These are phyloP conservation scores for Tonatia bakeri DNA, from an alignment of 2,113 vertebrate species.

Conservation along the genomic window DNA sequence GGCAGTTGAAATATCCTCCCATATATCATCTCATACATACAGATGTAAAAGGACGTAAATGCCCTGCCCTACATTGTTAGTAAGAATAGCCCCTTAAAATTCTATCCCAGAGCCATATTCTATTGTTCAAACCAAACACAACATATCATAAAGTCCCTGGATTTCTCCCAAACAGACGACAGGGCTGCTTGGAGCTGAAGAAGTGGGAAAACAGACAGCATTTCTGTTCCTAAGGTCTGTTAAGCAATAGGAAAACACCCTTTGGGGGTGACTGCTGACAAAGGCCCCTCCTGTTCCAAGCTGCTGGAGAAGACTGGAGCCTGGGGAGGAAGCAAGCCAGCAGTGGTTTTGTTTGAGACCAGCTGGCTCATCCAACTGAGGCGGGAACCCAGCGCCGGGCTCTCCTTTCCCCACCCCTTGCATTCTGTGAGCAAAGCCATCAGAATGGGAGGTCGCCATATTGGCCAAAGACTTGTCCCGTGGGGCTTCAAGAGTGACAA, in stretches of 20 bases:
- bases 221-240: slow-evolving; percentile 41
- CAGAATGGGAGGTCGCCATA: slow-evolving; percentile 63
- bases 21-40: not conserved
- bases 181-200: not conserved
- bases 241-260: slow-evolving; percentile 63
- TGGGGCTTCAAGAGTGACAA: slow-evolving; percentile 36
- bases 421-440: slow-evolving; percentile 32
- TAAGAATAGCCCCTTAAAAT: not conserved
- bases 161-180: slow-evolving; percentile 13
- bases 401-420: not conserved
- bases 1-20: not conserved
- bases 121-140: not conserved
- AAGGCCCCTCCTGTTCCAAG: slow-evolving; percentile 40
- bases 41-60: not conserved
- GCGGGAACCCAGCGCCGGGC: not conserved
- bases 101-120: not conserved
- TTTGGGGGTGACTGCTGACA: slow-evolving; percentile 45
- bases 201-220: slow-evolving; percentile 6
- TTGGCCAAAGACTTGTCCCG: slow-evolving; percentile 35
- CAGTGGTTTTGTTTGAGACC: slow-evolving; percentile 16
- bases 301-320: slow-evolving; percentile 27
- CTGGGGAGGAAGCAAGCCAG: slow-evolving; percentile 20
- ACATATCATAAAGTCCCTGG: not conserved
- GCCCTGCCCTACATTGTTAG: not conserved
- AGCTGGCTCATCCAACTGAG: slow-evolving; percentile 1